Conservation (phyloP, 1,140 invertebrate genomes). For the Drosophila oshimai region DNA sequence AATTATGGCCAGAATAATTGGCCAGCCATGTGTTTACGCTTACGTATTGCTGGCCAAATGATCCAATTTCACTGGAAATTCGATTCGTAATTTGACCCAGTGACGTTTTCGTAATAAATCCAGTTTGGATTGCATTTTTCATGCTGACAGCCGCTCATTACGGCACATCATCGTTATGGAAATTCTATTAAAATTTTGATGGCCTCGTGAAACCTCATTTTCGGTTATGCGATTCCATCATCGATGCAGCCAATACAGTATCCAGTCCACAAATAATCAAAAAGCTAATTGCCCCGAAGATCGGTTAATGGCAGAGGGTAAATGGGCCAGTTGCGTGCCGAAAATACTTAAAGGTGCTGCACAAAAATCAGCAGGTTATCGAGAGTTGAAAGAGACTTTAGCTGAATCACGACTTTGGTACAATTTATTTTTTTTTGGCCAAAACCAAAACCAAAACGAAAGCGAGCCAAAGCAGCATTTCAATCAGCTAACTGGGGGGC, state of each 20-base stretch:
- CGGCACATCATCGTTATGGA: slow-evolving; percentile 43
- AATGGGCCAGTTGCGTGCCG: slow-evolving; percentile 65
- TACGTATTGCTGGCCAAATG: neutral
- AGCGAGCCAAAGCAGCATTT: slow-evolving; percentile 51
- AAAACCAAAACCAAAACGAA: slow-evolving; percentile 30
- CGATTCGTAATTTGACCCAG: neutral
- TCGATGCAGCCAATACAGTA: slow-evolving; percentile 14
- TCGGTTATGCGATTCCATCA: slow-evolving; percentile 7
- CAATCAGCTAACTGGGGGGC: slow-evolving; percentile 63
- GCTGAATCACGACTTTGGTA: slow-evolving; percentile 74
- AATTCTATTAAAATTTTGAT: too few species aligned
- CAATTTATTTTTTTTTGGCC: slow-evolving; percentile 61
- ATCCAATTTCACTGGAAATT: slow-evolving; percentile 24
- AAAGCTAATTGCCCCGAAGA: slow-evolving; percentile 56
- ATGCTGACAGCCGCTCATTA: slow-evolving; percentile 5
- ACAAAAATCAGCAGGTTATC: slow-evolving; percentile 50
- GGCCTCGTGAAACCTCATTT: too few species aligned
- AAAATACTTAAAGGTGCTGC: slow-evolving; percentile 51
- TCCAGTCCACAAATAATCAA: slow-evolving; percentile 14
- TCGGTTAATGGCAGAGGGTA: slow-evolving; percentile 28
- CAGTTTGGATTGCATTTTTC: neutral
- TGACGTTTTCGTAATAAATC: slow-evolving; percentile 10
- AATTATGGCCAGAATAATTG: slow-evolving; percentile 36
- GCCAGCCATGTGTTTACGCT: slow-evolving; percentile 24
- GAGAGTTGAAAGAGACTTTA: slow-evolving; percentile 49